These are phyloP conservation scores for Campoplex nolae DNA, from an alignment of 2,888 invertebrate genomes.

Conservation along the genomic window DNA sequence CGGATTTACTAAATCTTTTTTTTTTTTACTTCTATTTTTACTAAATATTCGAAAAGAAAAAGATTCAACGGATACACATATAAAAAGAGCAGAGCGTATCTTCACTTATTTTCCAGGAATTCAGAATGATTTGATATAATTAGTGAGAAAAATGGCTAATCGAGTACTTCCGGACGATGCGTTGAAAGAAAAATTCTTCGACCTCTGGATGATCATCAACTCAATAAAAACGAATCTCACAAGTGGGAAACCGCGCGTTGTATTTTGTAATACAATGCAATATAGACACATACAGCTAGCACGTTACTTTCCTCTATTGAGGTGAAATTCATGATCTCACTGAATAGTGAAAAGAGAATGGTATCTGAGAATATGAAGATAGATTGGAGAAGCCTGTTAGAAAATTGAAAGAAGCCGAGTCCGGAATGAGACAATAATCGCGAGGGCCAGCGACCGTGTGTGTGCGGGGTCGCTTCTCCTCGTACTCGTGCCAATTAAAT, in stretches of 20 bases:
- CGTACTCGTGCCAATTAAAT: constrained; percentile 79
- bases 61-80: background rate
- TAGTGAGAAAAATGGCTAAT: background rate
- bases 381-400: constrained; percentile 16
- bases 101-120: background rate
- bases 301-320: background rate
- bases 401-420: constrained; percentile 54
- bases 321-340: background rate
- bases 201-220: background rate
- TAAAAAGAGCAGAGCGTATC: background rate
- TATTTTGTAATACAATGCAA: background rate
- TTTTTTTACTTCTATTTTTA: no score
- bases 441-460: constrained; percentile 53
- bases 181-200: background rate
- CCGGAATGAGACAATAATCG: constrained; percentile 63
- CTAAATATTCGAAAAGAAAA: background rate
- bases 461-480: constrained; percentile 52
- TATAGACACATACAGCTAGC: background rate
- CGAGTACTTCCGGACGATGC: background rate
- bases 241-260: background rate
- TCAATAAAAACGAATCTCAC: background rate
- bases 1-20: no score
- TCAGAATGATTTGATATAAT: background rate
- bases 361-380: background rate
- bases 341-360: background rate